phyloP scores from a whole-genome alignment of 2,888 invertebrate species.

The Papilio demoleus region DNA sequence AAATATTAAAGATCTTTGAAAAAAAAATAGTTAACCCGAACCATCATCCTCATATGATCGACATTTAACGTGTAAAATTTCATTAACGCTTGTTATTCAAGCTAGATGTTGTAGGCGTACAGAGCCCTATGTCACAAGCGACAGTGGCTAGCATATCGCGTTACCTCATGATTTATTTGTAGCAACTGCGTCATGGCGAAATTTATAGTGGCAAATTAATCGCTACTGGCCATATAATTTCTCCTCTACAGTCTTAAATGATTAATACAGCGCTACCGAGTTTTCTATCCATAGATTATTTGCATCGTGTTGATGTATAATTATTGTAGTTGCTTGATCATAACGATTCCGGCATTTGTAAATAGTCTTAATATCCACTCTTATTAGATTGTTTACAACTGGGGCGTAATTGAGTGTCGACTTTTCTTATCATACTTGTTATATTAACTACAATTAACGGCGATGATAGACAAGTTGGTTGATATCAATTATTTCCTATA shows the following conservation, averaged over 20 bases:
- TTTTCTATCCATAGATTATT: slow-evolving; percentile 46
- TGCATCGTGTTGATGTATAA: slow-evolving; percentile 20
- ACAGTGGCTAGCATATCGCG: slow-evolving; percentile 60
- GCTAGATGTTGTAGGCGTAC: not conserved
- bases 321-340: slow-evolving; percentile 28
- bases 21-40: not conserved
- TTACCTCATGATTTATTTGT: slow-evolving; percentile 65
- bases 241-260: slow-evolving; percentile 40
- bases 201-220: slow-evolving; percentile 43
- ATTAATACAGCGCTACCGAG: slow-evolving; percentile 49
- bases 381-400: slow-evolving; percentile 13
- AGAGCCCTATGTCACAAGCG: slow-evolving; percentile 47
- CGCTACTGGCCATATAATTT: slow-evolving; percentile 32
- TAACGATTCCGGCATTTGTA: slow-evolving; percentile 33
- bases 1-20: not conserved
- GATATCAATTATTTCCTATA: not conserved
- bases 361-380: slow-evolving; percentile 10
- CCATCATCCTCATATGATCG: not conserved
- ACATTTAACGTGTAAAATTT: not conserved
- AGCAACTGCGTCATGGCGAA: slow-evolving; percentile 61
- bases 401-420: not conserved
- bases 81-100: not conserved
- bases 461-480: not conserved
- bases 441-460: not conserved
- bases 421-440: not conserved